Base-by-base conservation (phyloP, 2,888 invertebrate genomes). In the Pterostichus niger region DNA sequence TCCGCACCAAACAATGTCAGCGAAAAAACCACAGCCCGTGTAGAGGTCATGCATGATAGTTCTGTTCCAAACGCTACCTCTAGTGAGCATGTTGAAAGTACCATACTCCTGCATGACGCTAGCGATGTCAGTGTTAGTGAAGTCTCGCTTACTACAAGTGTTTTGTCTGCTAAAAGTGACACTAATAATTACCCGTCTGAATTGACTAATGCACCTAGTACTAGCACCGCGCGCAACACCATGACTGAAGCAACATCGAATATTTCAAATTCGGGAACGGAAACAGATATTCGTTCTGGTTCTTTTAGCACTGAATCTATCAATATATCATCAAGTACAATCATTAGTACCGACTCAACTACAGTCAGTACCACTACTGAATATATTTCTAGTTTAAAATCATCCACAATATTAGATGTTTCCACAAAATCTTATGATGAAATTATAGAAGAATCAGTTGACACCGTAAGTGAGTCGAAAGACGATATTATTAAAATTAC, bases 91-190 rank as follows among this genome's bases (percentile, higher is more conserved):
- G 80, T 78, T 59, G 81, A 73, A 54, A 54, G n/a, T 46, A 82
- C 49, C 75, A 79, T 86, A 86, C 86, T 87, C 84, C 88, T 89
- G 89, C 89, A 89, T 89, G 89, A 88, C 84, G 85, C 83, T 83
- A 81, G 85, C 84, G 85, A 85, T 85, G 84, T 85, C 86, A 85
- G 85, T 84, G 86, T 86, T 79, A 85, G 85, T 84, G 86, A 84
- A 40, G 84, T 85, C 86, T 85, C 84, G 86, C 86, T 87, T 86
- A 85, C 85, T 83, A 84, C 83, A 76, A 80, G 68, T 80, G 68
- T 68, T 80, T 76, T 76, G 52, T 76, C 56, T 54, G 59, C 61
- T 61, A 35, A 56, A 56, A 33, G 68, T 80, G 80, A 80, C 80
- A 68, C 71, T 81, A 82, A 75, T 82, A 82, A 75, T 82, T 44